A percentile compares a stretch with the other conserved stretches of the same genome.
These are phyloP conservation scores for Crypturellus undulatus DNA, from an alignment of 2,113 vertebrate genomes.

Conservation along the genomic window DNA sequence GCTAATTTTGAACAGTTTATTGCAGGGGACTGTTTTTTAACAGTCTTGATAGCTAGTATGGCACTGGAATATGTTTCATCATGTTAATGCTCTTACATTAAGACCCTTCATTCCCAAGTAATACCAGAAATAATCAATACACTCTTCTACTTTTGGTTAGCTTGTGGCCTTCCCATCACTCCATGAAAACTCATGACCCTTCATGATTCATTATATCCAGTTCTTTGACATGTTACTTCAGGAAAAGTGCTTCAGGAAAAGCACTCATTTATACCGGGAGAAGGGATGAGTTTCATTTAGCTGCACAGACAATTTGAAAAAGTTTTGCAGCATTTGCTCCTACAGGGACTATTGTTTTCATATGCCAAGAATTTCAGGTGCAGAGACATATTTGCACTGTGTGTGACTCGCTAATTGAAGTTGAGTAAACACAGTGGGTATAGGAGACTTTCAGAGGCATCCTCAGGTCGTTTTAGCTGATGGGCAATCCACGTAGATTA, in stretches of 20 bases:
- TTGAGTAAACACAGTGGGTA: background rate
- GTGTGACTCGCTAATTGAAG: background rate
- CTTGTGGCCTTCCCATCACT: background rate
- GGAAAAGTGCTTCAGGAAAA: slow-evolving; percentile 10
- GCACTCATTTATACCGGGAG: background rate
- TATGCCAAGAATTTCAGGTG: background rate
- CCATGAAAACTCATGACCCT: background rate
- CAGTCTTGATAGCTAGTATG: background rate
- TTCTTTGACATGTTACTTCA: slow-evolving; percentile 32
- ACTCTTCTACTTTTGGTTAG: background rate
- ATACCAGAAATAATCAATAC: background rate
- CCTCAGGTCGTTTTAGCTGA: background rate
- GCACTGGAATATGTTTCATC: background rate
- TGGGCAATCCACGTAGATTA: background rate
- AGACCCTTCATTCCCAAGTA: background rate
- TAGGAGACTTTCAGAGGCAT: accelerated
- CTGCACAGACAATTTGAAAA: background rate
- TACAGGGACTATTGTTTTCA: background rate
- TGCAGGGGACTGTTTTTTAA: background rate
- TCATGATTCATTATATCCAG: slow-evolving; percentile 12
- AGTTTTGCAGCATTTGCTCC: slow-evolving; percentile 13
- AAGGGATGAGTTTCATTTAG: background rate
- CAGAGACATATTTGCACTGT: background rate
- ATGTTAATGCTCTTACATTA: background rate
- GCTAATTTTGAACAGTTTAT: background rate